Base-by-base conservation (phyloP, 1,140 invertebrate genomes). In the Pogonognathellus flavescens region DNA sequence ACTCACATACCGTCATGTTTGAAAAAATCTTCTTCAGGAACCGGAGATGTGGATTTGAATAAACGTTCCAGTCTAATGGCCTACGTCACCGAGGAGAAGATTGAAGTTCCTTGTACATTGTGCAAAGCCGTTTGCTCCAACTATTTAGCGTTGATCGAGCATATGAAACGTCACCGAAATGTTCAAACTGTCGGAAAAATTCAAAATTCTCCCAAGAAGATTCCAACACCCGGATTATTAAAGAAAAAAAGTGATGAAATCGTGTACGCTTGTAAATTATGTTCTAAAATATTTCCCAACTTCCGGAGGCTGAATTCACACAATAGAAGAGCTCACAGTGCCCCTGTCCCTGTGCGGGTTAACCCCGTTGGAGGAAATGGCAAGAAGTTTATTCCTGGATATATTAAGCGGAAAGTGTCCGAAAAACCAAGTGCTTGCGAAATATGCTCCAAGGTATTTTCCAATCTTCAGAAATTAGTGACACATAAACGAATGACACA, bases 111-210 rank as follows among this genome's bases (percentile, higher is more conserved):
- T 41, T 76, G 70, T 76, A 31, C 70, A 7, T 13, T 76, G 13
- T 76, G 70, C 41, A 50, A 76, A 41, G 41, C 41, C n/a, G n/a
- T 41, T 9, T 76, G 70, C 16, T n/a, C 70, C 7, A 18, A 76
- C 49, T 76, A 76, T 9, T 9, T n/a, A 0, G n/a, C 70, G 0
- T 50, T 76, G 16, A 49, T 76, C 7, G 31, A 76, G 3, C 70
- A 76, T 49, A 49, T 76, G 41, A 76, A 76, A 18, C 31, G 70
- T 49, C 70, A 76, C 18, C 31, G 70, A 50, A n/a, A 49, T 18
- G n/a, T 76, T 8, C 1, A 50, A 5, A 31, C 70, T 10, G 31
- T 11, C 11, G 62, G 25, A 9, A 66, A 22, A 66, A 20, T 22
- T 13, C 22, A 25, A 25, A 6, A 25, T 60, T 5, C 59, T 60